phyloP scores from a whole-genome alignment of 2,797 vertebrate genomes.

The Etheostoma nigrum region DNA sequence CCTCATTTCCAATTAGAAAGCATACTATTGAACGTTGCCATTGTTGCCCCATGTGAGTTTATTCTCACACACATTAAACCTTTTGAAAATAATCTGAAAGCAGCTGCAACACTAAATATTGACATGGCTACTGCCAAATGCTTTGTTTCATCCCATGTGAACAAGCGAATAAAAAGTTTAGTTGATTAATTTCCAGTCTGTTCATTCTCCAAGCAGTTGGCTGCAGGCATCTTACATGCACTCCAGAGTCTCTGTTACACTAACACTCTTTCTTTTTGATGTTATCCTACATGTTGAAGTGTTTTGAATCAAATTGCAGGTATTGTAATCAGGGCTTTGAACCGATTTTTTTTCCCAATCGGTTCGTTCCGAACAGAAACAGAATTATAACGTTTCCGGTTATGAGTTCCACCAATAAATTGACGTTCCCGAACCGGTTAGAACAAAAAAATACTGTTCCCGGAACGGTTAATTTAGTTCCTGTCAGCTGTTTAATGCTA shows the following conservation, averaged over 20 bases:
- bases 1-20: slow-evolving; percentile 30
- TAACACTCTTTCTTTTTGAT: neutral
- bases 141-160: slow-evolving; percentile 1
- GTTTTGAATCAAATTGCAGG: slow-evolving; percentile 19
- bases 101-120: neutral
- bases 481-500: too few relatives aligned
- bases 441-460: too few relatives aligned
- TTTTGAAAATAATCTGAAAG: neutral
- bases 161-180: neutral
- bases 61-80: slow-evolving; percentile 13
- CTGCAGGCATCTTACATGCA: slow-evolving; percentile 11
- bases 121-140: slow-evolving; percentile 3
- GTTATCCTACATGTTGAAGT: neutral
- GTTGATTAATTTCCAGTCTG: neutral
- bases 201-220: neutral
- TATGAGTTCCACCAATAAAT: too few relatives aligned
- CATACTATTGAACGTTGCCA: neutral
- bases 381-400: too few relatives aligned
- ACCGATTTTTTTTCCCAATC: too few relatives aligned
- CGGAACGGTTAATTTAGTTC: too few relatives aligned
- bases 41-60: slow-evolving; percentile 1
- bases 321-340: too few relatives aligned
- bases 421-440: too few relatives aligned
- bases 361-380: too few relatives aligned
- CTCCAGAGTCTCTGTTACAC: slow-evolving; percentile 11